Percentiles rank a stretch among this genome's conserved stretches.
Conservation (phyloP, 2,113 vertebrate species). For the Toxotes jaculatrix region DNA sequence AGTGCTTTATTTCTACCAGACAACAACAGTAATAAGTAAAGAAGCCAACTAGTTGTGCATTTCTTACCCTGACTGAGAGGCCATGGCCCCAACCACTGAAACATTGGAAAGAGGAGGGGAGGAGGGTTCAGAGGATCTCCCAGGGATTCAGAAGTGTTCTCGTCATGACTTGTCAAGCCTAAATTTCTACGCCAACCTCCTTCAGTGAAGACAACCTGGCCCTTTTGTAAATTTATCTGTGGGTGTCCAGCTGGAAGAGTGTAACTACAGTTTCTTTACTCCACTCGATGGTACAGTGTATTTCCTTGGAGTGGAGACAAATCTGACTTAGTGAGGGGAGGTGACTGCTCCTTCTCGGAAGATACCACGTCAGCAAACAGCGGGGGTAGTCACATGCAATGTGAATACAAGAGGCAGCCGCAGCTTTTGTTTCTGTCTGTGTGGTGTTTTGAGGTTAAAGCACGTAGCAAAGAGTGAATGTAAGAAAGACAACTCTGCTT, state of each 20-base stretch:
- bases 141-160: constrained; percentile 74
- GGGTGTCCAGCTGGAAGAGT: constrained; percentile 47
- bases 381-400: constrained; percentile 62
- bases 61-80: constrained; percentile 87
- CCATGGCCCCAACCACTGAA: constrained; percentile 84
- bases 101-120: constrained; percentile 82
- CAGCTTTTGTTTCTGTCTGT: constrained; percentile 45
- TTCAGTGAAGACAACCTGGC: constrained; percentile 28
- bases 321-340: constrained; percentile 85
- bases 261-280: constrained; percentile 69
- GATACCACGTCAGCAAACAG: constrained; percentile 74
- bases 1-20: constrained; percentile 15
- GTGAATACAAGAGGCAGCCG: constrained; percentile 30
- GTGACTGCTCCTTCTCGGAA: constrained; percentile 77
- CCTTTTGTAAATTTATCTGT: constrained; percentile 20
- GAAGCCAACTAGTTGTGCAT: constrained; percentile 61
- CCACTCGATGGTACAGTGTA: constrained; percentile 71
- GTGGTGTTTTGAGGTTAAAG: constrained; percentile 33
- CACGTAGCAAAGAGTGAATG: constrained; percentile 4
- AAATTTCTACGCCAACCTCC: constrained; percentile 45
- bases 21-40: constrained; percentile 54
- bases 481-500: constrained; percentile 9
- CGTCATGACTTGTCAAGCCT: constrained; percentile 59
- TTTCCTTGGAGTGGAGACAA: constrained; percentile 85
- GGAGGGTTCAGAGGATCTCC: constrained; percentile 75